These are phyloP conservation scores for Petrocephalus microphthalmus DNA, from an alignment of 2,113 vertebrate species.

Conservation along the genomic window DNA sequence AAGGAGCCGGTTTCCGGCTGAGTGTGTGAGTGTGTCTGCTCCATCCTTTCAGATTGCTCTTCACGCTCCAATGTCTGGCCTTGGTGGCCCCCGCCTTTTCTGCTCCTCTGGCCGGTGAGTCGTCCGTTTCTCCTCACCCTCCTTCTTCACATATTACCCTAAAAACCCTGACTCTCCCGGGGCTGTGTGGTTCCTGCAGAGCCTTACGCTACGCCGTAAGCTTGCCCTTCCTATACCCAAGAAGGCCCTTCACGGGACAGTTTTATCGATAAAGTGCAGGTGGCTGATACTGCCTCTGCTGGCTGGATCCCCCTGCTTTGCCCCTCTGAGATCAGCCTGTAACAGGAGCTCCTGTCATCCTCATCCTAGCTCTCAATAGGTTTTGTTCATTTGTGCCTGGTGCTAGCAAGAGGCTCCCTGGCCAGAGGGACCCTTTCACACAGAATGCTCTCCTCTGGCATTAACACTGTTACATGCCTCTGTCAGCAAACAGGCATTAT, in stretches of 20 bases:
- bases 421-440: slow-evolving; percentile 2
- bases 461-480: slow-evolving; percentile 8
- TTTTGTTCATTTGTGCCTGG: slow-evolving; percentile 32
- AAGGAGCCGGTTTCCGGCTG: neutral
- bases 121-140: neutral
- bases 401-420: slow-evolving; percentile 18
- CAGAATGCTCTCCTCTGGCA: slow-evolving; percentile 26
- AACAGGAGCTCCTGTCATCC: slow-evolving; percentile 37
- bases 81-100: slow-evolving; percentile 38
- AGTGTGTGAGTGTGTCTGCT: neutral
- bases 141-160: neutral
- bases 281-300: slow-evolving; percentile 18
- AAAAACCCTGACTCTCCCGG: neutral
- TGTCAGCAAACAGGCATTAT: neutral
- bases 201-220: neutral
- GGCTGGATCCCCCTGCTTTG: slow-evolving; percentile 3
- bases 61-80: slow-evolving; percentile 21
- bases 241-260: neutral
- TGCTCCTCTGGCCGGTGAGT: slow-evolving; percentile 52
- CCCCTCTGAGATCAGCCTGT: slow-evolving; percentile 22
- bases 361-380: slow-evolving; percentile 25
- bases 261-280: neutral
- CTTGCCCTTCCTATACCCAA: neutral
- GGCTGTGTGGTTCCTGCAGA: neutral
- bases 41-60: slow-evolving; percentile 35